phyloP scores from a whole-genome alignment of 2,888 invertebrate genomes.

The Elegia similella region DNA sequence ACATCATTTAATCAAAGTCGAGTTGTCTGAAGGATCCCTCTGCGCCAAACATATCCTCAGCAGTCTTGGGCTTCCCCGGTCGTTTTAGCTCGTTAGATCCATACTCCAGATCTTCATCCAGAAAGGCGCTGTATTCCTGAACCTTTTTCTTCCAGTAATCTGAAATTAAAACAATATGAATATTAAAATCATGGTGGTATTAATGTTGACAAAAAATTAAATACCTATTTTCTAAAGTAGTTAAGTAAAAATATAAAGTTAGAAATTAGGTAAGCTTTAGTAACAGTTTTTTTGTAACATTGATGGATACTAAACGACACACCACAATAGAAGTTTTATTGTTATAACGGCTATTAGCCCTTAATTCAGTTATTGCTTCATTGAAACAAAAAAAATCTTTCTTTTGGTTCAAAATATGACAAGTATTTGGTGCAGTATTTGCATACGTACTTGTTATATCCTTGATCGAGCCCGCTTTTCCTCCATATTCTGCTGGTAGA shows the following conservation, averaged over 20 bases:
- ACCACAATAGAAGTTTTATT: too few relatives aligned
- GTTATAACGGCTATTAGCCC: too few relatives aligned
- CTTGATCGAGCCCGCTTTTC: conserved; percentile 77
- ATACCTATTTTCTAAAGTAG: too few relatives aligned
- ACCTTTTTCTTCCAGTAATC: conserved; percentile 68
- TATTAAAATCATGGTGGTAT: too few relatives aligned
- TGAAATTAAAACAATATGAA: conserved; percentile 25
- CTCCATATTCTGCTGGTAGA: conserved; percentile 85
- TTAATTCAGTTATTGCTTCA: too few relatives aligned
- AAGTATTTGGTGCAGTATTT: background rate
- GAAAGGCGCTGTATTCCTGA: conserved; percentile 69
- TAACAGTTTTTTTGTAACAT: too few relatives aligned
- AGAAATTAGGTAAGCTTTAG: too few relatives aligned
- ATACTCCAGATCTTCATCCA: conserved; percentile 73
- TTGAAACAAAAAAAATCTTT: too few relatives aligned
- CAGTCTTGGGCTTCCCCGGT: conserved; percentile 77
- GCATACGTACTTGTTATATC: conserved; percentile 59
- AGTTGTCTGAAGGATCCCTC: conserved; percentile 81
- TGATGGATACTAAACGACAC: too few relatives aligned
- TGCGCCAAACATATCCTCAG: conserved; percentile 77
- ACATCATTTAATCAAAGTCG: conserved; percentile 50
- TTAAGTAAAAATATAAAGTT: too few relatives aligned
- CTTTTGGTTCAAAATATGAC: too few relatives aligned
- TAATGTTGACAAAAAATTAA: background rate
- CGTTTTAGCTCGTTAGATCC: conserved; percentile 79